A percentile compares a stretch with the other conserved stretches of the same genome.
Conservation (phyloP, 2,113 vertebrate genomes). For the Odontesthes bonariensis region DNA sequence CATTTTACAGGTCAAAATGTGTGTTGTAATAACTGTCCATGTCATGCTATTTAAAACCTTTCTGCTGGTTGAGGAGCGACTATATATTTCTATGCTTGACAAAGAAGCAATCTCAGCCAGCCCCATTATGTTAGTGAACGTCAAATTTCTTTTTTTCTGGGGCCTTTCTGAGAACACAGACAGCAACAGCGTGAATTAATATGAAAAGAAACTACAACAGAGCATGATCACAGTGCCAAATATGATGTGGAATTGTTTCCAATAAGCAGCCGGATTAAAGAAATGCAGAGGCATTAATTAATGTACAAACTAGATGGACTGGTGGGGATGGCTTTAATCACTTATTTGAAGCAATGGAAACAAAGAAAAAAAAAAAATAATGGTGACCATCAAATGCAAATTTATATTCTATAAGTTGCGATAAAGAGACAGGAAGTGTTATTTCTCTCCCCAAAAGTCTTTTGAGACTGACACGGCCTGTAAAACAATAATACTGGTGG, state of each 20-base stretch:
- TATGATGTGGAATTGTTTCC: conserved; percentile 52
- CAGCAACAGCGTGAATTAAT: conserved; percentile 22
- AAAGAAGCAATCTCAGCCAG: background rate
- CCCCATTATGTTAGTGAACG: no score
- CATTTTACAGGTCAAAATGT: background rate
- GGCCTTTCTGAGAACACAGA: conserved; percentile 15
- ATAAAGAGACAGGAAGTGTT: background rate
- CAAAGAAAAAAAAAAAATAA: background rate
- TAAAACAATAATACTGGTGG: background rate
- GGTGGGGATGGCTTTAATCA: background rate
- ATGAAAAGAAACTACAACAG: conserved; percentile 22
- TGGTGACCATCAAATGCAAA: background rate
- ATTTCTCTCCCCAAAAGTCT: background rate
- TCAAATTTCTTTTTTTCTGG: background rate
- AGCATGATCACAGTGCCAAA: conserved; percentile 29
- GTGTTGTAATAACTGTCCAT: background rate
- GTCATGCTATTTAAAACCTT: background rate
- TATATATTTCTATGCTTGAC: background rate
- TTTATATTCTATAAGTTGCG: conserved; percentile 2
- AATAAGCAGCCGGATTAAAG: conserved; percentile 38
- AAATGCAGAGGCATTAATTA: conserved; percentile 23
- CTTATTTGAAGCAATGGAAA: background rate
- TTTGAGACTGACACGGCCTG: background rate
- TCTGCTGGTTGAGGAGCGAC: background rate
- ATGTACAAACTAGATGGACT: background rate